Percentiles rank a stretch among this genome's conserved stretches.
Evolutionary conservation across 1,140 invertebrate species (phyloP).

Genomic region (Lycorma delicatula): DNA sequence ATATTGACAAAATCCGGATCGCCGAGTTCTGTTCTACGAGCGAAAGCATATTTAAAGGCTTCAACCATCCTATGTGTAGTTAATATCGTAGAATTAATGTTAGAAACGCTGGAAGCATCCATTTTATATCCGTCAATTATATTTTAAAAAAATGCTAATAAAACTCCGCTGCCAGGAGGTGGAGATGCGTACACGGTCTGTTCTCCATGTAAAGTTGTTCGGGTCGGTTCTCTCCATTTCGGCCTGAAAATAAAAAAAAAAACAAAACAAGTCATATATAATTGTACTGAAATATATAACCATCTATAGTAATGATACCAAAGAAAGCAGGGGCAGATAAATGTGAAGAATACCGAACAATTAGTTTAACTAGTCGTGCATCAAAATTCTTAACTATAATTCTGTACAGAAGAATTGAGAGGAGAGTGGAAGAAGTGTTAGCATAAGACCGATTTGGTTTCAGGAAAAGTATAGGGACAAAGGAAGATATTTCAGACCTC

Average conservation of each 20-base stretch:
- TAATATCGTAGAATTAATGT: constrained; percentile 45
- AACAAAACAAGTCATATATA: too few relatives aligned
- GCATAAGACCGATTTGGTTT: too few relatives aligned
- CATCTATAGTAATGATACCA: too few relatives aligned
- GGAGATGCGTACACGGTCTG: constrained; percentile 59
- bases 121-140: constrained; percentile 68
- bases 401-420: too few relatives aligned
- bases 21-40: constrained; percentile 71
- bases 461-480: too few relatives aligned
- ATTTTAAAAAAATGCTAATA: constrained; percentile 73
- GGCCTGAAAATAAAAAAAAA: constrained; percentile 47
- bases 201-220: constrained; percentile 45
- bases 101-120: constrained; percentile 44
- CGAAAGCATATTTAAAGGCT: constrained; percentile 87
- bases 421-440: too few relatives aligned
- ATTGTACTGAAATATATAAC: too few relatives aligned
- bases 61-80: constrained; percentile 85
- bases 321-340: too few relatives aligned
- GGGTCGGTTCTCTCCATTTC: constrained; percentile 54
- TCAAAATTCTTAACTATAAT: too few relatives aligned
- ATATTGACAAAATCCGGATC: constrained; percentile 69
- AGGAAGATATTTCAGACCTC: too few relatives aligned
- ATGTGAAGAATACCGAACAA: too few relatives aligned
- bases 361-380: too few relatives aligned
- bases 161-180: constrained; percentile 68